Evolutionary conservation across 2,113 vertebrate species (phyloP), one percentile per base, ranked within the genome.

Genomic region (Crotalus horridus): DNA sequence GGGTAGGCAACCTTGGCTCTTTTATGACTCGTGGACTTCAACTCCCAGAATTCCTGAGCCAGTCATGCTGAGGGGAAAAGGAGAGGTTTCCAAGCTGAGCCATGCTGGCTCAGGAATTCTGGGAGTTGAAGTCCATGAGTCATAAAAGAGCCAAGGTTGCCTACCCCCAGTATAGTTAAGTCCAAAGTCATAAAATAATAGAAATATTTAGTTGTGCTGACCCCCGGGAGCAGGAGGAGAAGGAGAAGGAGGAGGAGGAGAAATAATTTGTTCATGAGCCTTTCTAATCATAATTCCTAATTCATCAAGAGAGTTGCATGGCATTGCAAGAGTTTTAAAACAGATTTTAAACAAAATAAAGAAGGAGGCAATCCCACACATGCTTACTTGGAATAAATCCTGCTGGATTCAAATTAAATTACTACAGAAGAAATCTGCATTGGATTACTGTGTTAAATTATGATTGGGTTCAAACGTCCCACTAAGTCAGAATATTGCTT

Each of bases 101-200:
- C 4, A 46, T 5, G 46, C 46, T 46, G 46, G 4, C 46, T 46
- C 4, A 46, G 46, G 46, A 46, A 46, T 46, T 46, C 46, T 46
- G 46, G 46, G 46, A 46, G 46, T 5, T 46, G 46, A 46, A 46
- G 46, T 46, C 5, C 4, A 46, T 0, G 87, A 91, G 56, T 89
- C 26, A 91, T 64, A 69, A 29, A 46, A 46, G 46, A 46, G 46
- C 46, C 46, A 46, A 46, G 46, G 46, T 46, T 46, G 46, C 46
- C 46, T 46, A 46, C 46, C 46, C 0, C 46, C 46, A 5, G 4
- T 46, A 92, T 48, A 10, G 51, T 94, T 74, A 81, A 94, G 7
- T 93, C 20, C 55, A 95, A 87, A 91, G 54, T 87, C 29, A 92
- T 85, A 61, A 24, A 93, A 92, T 87, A 20, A 54, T 51, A 74